Evolutionary conservation across 1,140 invertebrate genomes (phyloP).

Genomic region (Drosophila varians): DNA sequence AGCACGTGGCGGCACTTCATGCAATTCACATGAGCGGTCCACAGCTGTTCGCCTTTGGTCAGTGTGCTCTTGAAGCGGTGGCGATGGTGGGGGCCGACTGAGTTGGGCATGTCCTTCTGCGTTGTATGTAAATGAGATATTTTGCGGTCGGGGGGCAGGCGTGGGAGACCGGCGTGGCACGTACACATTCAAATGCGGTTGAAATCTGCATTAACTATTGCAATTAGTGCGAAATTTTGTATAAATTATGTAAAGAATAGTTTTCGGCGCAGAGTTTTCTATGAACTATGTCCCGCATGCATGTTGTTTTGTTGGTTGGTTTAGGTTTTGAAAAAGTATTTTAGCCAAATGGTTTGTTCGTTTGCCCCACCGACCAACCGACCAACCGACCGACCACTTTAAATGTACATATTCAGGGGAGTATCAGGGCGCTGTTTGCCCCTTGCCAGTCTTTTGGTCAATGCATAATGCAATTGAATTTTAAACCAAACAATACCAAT

Average conservation of each 20-base stretch:
- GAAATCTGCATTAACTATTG: constrained; percentile 81
- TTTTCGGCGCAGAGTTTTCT: constrained; percentile 67
- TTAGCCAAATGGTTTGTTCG: constrained; percentile 40
- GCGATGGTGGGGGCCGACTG: background rate
- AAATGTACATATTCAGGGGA: constrained; percentile 20
- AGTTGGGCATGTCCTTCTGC: constrained; percentile 48
- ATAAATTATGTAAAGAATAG: constrained; percentile 82
- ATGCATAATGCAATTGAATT: constrained; percentile 70
- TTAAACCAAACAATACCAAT: constrained; percentile 51
- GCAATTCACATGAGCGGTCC: constrained; percentile 76
- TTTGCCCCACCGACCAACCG: background rate
- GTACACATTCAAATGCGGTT: constrained; percentile 75
- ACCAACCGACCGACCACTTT: background rate
- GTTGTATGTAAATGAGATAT: constrained; percentile 75
- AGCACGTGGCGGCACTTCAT: constrained; percentile 62
- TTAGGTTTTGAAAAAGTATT: constrained; percentile 42
- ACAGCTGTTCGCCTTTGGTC: constrained; percentile 59
- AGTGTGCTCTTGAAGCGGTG: constrained; percentile 10
- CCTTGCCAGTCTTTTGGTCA: constrained; percentile 35
- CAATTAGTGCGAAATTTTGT: constrained; percentile 78
- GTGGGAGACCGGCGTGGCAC: constrained; percentile 39
- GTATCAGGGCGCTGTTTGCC: constrained; percentile 19
- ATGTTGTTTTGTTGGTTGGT: constrained; percentile 29
- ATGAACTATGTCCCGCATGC: constrained; percentile 52
- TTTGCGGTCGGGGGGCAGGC: constrained; percentile 51